Base-by-base conservation (phyloP, 2,797 vertebrate genomes). In the Craterocephalus amniculus region DNA sequence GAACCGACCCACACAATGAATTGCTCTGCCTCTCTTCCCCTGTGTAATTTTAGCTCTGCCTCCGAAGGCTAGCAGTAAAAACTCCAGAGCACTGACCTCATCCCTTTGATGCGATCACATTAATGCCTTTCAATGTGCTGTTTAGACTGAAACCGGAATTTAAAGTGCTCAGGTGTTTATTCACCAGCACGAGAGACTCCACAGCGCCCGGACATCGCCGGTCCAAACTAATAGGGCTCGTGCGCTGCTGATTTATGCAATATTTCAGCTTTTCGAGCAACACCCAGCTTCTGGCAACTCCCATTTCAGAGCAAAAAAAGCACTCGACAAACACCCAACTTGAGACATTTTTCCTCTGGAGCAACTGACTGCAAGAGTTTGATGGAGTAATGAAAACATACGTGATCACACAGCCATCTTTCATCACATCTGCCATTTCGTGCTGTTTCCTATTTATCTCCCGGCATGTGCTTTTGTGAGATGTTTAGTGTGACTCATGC, bases 61-160 rank as follows among this genome's bases (percentile, higher is more conserved):
- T 68, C 51, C 34, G 32, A 72, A 80, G 71, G 72, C 45, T 74
- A 79, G 81, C 83, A 80, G 80, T 85, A 80, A 86, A 88, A 88
- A 79, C 79, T 86, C 81, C 60, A 76, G 80, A 76, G 80, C 64
- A 11, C 66, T 87, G 87, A 90, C 79, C 82, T 92, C 88, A 87
- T 76, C 71, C 56, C 60, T 70, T 64, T 91, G 83, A 89, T 80
- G 79, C 87, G 85, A 90, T 80, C 34, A 18, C 57, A 73, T 79
- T 82, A 83, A 73, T 69, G 70, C 48, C 59, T 68, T 77, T 76
- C 77, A 72, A 87, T 87, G 80, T 66, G 77, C 83, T 81, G 83
- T 74, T 72, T 40, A 86, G 60, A 72, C 63, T 68, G 57, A 87
- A 83, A 83, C 88, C 61, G 77, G 43, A 61, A 18, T 73, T 72